These are phyloP conservation scores for Resseliella maxima DNA, from an alignment of 2,888 invertebrate genomes.

Conservation along the genomic window DNA sequence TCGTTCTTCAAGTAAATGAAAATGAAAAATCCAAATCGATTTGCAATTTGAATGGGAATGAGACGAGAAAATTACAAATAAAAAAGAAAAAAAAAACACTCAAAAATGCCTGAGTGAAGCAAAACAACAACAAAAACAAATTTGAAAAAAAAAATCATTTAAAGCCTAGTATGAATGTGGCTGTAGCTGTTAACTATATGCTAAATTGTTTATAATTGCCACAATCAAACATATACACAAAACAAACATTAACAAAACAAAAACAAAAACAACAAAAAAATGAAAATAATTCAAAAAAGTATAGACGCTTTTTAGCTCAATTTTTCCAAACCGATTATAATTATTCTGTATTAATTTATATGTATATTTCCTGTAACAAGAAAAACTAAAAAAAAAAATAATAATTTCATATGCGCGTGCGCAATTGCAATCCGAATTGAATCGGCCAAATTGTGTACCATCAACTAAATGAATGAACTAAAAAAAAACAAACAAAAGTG, in stretches of 20 bases:
- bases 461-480: not conserved
- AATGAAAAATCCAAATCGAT: not conserved
- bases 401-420: not conserved
- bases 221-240: too few species aligned
- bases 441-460: not conserved
- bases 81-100: not conserved
- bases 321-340: not conserved
- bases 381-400: not conserved
- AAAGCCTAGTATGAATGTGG: not conserved
- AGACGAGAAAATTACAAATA: not conserved
- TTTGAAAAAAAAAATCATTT: not conserved
- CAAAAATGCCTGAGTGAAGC: not conserved
- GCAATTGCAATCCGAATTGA: not conserved
- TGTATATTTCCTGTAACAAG: conserved; percentile 38
- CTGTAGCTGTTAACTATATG: not conserved
- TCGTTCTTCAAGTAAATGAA: conserved; percentile 23
- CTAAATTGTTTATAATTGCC: not conserved
- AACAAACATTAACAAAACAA: too few species aligned
- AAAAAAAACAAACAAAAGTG: not conserved
- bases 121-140: not conserved
- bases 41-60: not conserved
- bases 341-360: conserved; percentile 33
- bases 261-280: not conserved
- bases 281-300: not conserved
- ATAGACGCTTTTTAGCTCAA: conserved; percentile 20